Evolutionary conservation across 2,113 vertebrate species (phyloP), one percentile per base, ranked within the genome.

Genomic region (Anoplopoma fimbria): DNA sequence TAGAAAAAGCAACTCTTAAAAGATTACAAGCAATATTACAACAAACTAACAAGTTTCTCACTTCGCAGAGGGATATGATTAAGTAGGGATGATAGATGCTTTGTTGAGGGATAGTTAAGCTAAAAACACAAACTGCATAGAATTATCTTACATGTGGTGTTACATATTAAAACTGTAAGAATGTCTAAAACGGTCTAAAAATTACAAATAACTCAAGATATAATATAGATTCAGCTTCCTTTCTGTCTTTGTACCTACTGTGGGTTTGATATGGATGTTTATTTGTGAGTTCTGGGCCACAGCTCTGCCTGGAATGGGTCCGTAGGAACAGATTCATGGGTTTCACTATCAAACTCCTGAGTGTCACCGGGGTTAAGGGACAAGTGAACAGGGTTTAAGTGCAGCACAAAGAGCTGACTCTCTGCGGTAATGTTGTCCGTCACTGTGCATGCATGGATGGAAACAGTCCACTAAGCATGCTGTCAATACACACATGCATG

Each of bases 391-490:
- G 69, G 82, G 63, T 67, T 79, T 45, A 86, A 74, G 69, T 65
- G 40, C 42, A 57, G 77, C 68, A 79, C 69, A 83, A 76, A 84
- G 65, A 74, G 65, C 73, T 55, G 40, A 83, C 58, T 84, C 58
- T 88, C 72, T 75, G 63, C 38, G 74, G 25, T 47, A 61, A 77
- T 63, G 79, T 53, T 77, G 68, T 63, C 84, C 70, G 33, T 81
- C 74, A 53, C 31, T 31, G 55, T 78, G 76, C 4, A 86, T 51
- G 70, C 88, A 83, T 73, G 77, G 70, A 75, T 79, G 62, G 63
- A 83, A 85, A 87, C 45, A 51, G 70, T 80, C 75, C 70, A 77
- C 79, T 77, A 79, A 83, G 78, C 89, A 77, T 34, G 45, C 67
- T 83, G 79, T 81, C 83, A 84, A 78, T 62, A 79, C 36, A 73